Conservation (phyloP, 2,888 invertebrate genomes). For the Cryptocephalus primarius region DNA sequence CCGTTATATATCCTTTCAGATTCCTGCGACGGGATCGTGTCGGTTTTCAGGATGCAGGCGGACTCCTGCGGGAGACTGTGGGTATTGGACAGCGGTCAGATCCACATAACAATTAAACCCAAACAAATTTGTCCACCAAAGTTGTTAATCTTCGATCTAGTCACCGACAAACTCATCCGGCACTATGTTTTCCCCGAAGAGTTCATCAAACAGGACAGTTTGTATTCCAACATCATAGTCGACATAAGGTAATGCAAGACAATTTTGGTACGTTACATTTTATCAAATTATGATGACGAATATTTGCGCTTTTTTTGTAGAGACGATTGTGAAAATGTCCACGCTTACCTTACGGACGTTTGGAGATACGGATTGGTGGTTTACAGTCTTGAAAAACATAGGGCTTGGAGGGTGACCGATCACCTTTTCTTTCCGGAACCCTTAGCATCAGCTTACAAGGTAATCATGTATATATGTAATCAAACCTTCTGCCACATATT, state of each 20-base stretch:
- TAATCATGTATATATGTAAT: conserved; percentile 2
- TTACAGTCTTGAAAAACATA: conserved; percentile 42
- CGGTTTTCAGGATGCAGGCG: conserved; percentile 63
- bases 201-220: conserved; percentile 53
- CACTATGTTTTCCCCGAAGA: conserved; percentile 54
- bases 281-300: too few relatives aligned
- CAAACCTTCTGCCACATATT: too few relatives aligned
- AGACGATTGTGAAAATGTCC: conserved; percentile 48
- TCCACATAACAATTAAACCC: conserved; percentile 54
- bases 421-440: conserved; percentile 65
- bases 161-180: conserved; percentile 43
- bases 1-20: conserved; percentile 23
- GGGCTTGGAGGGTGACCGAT: conserved; percentile 57
- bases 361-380: conserved; percentile 42
- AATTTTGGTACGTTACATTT: conserved; percentile 5
- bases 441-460: conserved; percentile 57
- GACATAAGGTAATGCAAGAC: conserved; percentile 36
- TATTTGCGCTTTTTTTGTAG: conserved; percentile 20
- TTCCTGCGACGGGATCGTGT: conserved; percentile 59
- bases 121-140: conserved; percentile 64
- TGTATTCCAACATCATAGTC: conserved; percentile 56
- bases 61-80: conserved; percentile 69
- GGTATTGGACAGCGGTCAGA: conserved; percentile 71
- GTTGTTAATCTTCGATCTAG: conserved; percentile 59
- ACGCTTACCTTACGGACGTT: conserved; percentile 59